A percentile compares a stretch with the other conserved stretches of the same genome.
phyloP scores from a whole-genome alignment of 1,140 invertebrate species.

The Bombus difficillimus region DNA sequence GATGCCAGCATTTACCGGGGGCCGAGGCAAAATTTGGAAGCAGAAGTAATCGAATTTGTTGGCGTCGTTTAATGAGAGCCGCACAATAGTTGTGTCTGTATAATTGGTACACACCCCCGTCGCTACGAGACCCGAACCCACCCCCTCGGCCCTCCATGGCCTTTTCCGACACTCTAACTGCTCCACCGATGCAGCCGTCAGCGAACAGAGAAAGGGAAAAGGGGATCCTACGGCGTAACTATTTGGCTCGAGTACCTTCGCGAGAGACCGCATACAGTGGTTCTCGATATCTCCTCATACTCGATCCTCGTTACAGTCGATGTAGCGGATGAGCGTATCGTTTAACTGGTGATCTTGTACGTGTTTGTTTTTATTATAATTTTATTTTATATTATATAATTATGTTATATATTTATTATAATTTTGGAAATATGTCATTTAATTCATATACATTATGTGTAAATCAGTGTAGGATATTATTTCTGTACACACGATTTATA shows the following conservation, averaged over 20 bases:
- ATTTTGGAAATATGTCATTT: neutral
- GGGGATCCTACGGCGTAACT: conserved; percentile 66
- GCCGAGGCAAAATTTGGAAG: conserved; percentile 77
- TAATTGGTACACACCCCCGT: conserved; percentile 79
- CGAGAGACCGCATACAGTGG: conserved; percentile 61
- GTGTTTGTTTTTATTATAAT: too few relatives aligned
- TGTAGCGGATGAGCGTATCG: neutral
- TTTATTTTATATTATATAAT: too few relatives aligned
- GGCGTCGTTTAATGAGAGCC: conserved; percentile 82
- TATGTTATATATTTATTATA: too few relatives aligned
- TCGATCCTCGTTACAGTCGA: neutral
- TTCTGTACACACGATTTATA: neutral
- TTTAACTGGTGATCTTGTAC: neutral
- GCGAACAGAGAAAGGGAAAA: conserved; percentile 32
- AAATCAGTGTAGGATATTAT: neutral
- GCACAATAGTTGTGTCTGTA: conserved; percentile 81
- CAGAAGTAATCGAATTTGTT: conserved; percentile 83
- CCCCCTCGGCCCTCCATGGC: conserved; percentile 18
- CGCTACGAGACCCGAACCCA: conserved; percentile 45
- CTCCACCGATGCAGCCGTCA: conserved; percentile 54
- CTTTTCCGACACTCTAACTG: conserved; percentile 52
- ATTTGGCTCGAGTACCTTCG: conserved; percentile 73
- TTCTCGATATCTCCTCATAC: conserved; percentile 53
- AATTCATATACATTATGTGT: neutral
- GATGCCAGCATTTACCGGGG: conserved; percentile 73